Conservation (phyloP, 30 jellyfish, hydroid and myxozoan genomes). For the Aurelia aurita complex sp. Pacific region DNA sequence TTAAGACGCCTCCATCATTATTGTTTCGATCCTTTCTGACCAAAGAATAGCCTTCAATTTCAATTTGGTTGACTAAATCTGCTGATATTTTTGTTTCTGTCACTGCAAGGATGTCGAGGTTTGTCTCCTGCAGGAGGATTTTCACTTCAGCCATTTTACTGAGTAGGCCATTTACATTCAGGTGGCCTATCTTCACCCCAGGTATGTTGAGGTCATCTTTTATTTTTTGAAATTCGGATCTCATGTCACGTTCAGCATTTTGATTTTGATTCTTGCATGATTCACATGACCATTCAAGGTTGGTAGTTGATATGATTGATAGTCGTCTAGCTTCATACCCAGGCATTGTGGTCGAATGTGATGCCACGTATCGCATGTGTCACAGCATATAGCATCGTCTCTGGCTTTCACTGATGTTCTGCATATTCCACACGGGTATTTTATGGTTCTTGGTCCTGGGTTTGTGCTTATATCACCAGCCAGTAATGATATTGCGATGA, state of each 20-base stretch:
- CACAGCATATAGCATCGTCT: background rate
- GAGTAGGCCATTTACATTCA: conserved; percentile 4
- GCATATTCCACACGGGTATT: conserved; percentile 2
- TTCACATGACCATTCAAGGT: conserved; percentile 2
- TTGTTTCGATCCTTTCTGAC: conserved; percentile 18
- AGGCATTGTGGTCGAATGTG: too few species aligned
- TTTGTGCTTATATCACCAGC: background rate
- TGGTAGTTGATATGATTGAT: too few species aligned
- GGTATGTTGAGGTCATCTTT: background rate
- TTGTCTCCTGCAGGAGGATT: conserved; percentile 9
- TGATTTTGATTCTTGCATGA: conserved; percentile 2
- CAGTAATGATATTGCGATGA: conserved; percentile 1
- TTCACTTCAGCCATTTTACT: conserved; percentile 13
- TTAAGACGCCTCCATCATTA: conserved; percentile 18
- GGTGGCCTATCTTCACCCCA: too few species aligned
- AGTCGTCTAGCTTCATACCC: too few species aligned
- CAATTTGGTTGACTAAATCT: background rate
- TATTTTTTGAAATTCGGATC: background rate
- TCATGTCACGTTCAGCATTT: background rate
- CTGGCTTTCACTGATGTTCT: background rate
- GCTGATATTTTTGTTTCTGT: conserved; percentile 19
- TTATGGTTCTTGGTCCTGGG: conserved; percentile 12
- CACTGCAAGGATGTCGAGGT: conserved; percentile 34
- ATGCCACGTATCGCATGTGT: too few species aligned
- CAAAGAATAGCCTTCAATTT: conserved; percentile 11